Percentiles rank a stretch among this genome's conserved stretches.
phyloP scores from a whole-genome alignment of 2,797 vertebrate genomes.

The Sebastes hopkinsi region DNA sequence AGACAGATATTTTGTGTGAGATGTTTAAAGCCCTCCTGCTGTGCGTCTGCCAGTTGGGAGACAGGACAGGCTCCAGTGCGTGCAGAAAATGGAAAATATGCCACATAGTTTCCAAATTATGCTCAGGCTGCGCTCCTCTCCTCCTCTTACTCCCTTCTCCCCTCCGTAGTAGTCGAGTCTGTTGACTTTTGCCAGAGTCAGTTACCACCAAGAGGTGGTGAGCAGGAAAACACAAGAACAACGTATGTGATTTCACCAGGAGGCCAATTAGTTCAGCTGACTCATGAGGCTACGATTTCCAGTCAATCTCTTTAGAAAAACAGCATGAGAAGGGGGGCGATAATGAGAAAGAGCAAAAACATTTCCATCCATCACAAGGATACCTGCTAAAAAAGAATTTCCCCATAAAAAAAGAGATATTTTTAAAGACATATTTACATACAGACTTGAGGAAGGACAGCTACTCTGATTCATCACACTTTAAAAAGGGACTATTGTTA shows the following conservation, averaged over 20 bases:
- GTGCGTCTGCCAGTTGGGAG: slow-evolving; percentile 71
- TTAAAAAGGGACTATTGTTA: background rate
- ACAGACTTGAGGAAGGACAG: background rate
- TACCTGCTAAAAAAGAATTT: background rate
- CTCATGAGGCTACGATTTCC: slow-evolving; percentile 21
- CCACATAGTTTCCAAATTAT: slow-evolving; percentile 81
- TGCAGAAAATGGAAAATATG: slow-evolving; percentile 80
- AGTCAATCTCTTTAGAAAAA: slow-evolving; percentile 24
- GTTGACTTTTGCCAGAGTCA: slow-evolving; percentile 66
- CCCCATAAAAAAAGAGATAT: background rate
- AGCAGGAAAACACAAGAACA: slow-evolving; percentile 41
- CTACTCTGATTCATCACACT: background rate
- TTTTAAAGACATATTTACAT: background rate
- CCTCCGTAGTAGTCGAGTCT: slow-evolving; percentile 56
- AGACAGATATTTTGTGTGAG: slow-evolving; percentile 58
- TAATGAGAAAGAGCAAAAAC: background rate
- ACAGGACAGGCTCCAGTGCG: slow-evolving; percentile 67
- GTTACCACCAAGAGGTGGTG: slow-evolving; percentile 47
- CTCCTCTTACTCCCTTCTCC: slow-evolving; percentile 47
- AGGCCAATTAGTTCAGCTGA: slow-evolving; percentile 44
- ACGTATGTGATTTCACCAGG: slow-evolving; percentile 46
- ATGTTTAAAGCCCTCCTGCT: slow-evolving; percentile 73
- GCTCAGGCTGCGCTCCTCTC: slow-evolving; percentile 50
- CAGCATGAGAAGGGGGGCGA: background rate
- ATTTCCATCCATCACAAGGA: background rate